Evolutionary conservation across 2,888 invertebrate genomes (phyloP).

Genomic region (Bibio marci): DNA sequence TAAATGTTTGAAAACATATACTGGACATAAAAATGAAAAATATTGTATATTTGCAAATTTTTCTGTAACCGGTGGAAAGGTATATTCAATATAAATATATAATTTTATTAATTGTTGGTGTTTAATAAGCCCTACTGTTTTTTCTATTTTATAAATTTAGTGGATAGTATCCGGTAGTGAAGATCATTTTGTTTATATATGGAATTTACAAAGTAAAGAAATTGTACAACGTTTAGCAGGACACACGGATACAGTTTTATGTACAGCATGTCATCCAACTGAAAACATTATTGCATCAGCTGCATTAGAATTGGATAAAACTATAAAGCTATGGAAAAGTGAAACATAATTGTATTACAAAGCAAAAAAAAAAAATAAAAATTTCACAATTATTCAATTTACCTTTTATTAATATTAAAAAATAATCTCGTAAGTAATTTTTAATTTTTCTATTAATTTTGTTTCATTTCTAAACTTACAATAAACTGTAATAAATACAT

Average conservation of each 20-base stretch:
- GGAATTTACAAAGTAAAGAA: slow-evolving; percentile 99
- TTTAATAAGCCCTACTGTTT: neutral
- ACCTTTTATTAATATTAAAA: too few relatives aligned
- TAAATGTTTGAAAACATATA: slow-evolving; percentile 95
- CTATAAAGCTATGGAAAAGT: slow-evolving; percentile 97
- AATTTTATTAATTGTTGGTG: neutral
- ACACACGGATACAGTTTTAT: slow-evolving; percentile 89
- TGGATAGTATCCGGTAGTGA: slow-evolving; percentile 99
- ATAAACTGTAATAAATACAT: too few relatives aligned
- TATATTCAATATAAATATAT: slow-evolving; percentile 22
- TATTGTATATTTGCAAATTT: slow-evolving; percentile 99
- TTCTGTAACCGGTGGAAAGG: slow-evolving; percentile 98
- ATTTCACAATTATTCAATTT: too few relatives aligned
- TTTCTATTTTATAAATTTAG: too few relatives aligned
- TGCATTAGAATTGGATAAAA: slow-evolving; percentile 95
- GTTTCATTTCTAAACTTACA: too few relatives aligned
- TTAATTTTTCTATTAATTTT: slow-evolving; percentile 35
- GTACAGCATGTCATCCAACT: slow-evolving; percentile 97
- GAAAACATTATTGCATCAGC: slow-evolving; percentile 99
- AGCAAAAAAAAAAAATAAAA: too few relatives aligned
- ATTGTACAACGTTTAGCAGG: slow-evolving; percentile 95
- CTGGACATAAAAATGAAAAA: slow-evolving; percentile 97
- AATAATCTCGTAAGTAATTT: too few relatives aligned
- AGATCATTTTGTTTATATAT: slow-evolving; percentile 96
- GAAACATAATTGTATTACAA: too few relatives aligned